A percentile compares a stretch with the other conserved stretches of the same genome.
Conservation (phyloP, 2,797 vertebrate genomes). For the Lagocephalus sceleratus region DNA sequence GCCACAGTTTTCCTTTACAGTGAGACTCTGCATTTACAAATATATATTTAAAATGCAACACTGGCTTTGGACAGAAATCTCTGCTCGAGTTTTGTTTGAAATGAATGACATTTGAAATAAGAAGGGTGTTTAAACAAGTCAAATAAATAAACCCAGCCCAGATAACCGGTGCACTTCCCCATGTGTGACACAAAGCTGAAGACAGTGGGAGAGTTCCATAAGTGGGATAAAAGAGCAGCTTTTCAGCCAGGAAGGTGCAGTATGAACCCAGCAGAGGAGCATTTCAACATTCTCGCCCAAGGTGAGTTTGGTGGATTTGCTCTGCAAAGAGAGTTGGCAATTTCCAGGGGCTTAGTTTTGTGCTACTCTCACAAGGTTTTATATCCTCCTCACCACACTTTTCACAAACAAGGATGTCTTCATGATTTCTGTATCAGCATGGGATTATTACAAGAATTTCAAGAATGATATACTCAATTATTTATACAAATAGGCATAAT, state of each 20-base stretch:
- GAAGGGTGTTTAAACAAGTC: too few species aligned
- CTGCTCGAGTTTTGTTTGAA: too few species aligned
- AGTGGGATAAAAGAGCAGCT: conserved; percentile 32
- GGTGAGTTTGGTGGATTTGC: conserved; percentile 67
- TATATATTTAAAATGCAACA: background rate
- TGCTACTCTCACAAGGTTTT: conserved; percentile 21
- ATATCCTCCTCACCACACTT: too few species aligned
- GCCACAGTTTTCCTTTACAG: conserved; percentile 16
- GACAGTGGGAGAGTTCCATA: conserved; percentile 17
- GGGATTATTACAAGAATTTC: too few species aligned
- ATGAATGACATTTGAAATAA: too few species aligned
- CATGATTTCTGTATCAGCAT: too few species aligned
- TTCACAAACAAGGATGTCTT: too few species aligned
- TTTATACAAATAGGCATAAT: too few species aligned
- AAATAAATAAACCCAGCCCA: too few species aligned
- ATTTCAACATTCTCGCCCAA: conserved; percentile 66
- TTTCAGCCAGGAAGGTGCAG: conserved; percentile 5
- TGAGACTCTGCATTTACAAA: conserved; percentile 3
- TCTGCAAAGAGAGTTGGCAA: conserved; percentile 63
- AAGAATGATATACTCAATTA: too few species aligned
- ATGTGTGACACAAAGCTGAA: background rate
- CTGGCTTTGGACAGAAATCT: too few species aligned
- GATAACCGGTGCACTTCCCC: too few species aligned
- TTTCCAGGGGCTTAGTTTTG: conserved; percentile 46
- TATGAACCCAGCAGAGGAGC: conserved; percentile 40